These are phyloP conservation scores for Myotis lucifugus DNA, from an alignment of 2,113 vertebrate genomes.

Conservation along the genomic window DNA sequence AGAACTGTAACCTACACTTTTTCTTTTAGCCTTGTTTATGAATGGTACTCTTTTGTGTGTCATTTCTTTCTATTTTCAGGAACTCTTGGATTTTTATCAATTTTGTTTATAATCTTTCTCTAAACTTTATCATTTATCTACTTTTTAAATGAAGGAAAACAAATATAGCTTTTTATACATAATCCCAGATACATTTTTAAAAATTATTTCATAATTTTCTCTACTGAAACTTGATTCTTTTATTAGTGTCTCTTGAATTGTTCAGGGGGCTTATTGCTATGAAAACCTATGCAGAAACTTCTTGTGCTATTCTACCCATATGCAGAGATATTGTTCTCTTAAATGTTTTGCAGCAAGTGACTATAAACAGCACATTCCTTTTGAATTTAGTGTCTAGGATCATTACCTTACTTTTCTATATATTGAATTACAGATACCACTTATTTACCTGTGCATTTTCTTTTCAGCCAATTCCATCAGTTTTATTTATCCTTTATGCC, in stretches of 20 bases:
- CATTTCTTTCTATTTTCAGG: neutral
- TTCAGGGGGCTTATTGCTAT: neutral
- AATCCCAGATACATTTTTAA: neutral
- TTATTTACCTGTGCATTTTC: neutral
- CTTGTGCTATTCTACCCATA: neutral
- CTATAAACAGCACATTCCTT: neutral
- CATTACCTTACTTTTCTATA: neutral
- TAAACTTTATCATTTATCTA: neutral
- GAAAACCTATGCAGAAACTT: neutral
- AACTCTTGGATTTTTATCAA: neutral
- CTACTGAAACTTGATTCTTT: neutral
- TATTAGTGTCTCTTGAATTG: neutral
- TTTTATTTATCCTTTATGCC: neutral
- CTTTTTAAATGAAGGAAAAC: neutral
- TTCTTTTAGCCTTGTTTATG: slow-evolving; percentile 10
- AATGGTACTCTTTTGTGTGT: neutral
- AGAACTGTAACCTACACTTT: neutral
- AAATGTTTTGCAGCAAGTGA: neutral
- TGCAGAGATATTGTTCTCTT: neutral
- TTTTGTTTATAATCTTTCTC: neutral
- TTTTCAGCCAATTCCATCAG: neutral
- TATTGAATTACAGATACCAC: neutral
- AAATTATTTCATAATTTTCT: slow-evolving; percentile 16
- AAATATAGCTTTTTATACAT: neutral
- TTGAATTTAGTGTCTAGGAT: slow-evolving; percentile 8